phyloP scores from a whole-genome alignment of 2,888 invertebrate genomes.

The Hipparchia semele region DNA sequence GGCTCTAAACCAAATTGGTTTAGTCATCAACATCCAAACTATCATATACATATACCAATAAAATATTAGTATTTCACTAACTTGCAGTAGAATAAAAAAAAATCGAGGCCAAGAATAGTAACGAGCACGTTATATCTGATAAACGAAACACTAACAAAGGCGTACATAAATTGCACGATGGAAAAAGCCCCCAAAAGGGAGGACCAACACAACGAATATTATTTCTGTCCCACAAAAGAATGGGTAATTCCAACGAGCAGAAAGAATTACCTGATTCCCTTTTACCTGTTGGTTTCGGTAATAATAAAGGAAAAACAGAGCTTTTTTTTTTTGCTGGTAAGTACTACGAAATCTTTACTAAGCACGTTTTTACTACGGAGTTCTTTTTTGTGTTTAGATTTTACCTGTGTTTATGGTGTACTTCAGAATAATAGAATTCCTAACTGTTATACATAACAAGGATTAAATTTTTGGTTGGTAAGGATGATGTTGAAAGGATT shows the following conservation, averaged over 20 bases:
- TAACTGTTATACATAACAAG: not conserved
- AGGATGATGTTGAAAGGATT: not conserved
- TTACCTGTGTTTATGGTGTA: conserved; percentile 14
- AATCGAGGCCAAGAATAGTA: not conserved
- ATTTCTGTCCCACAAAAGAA: conserved; percentile 29
- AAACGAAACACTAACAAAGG: conserved; percentile 15
- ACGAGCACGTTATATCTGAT: conserved; percentile 1
- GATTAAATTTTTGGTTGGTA: not conserved
- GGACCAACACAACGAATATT: conserved; percentile 17
- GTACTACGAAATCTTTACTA: conserved; percentile 12
- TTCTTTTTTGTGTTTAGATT: conserved; percentile 11
- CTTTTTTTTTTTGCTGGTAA: conserved; percentile 16
- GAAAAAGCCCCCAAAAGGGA: conserved; percentile 12
- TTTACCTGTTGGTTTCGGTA: conserved; percentile 27
- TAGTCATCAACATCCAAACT: too few relatives aligned
- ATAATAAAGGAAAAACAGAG: not conserved
- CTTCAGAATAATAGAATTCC: conserved; percentile 13
- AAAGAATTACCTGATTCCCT: conserved; percentile 25
- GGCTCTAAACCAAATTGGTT: too few relatives aligned
- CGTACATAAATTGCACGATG: conserved; percentile 15
- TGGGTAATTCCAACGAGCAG: conserved; percentile 21
- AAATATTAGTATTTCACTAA: too few relatives aligned
- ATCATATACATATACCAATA: too few relatives aligned
- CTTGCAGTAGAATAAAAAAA: too few relatives aligned
- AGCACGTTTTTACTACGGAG: conserved; percentile 16